These are phyloP conservation scores for Pantala flavescens DNA, from an alignment of 1,140 invertebrate genomes.

Conservation along the genomic window DNA sequence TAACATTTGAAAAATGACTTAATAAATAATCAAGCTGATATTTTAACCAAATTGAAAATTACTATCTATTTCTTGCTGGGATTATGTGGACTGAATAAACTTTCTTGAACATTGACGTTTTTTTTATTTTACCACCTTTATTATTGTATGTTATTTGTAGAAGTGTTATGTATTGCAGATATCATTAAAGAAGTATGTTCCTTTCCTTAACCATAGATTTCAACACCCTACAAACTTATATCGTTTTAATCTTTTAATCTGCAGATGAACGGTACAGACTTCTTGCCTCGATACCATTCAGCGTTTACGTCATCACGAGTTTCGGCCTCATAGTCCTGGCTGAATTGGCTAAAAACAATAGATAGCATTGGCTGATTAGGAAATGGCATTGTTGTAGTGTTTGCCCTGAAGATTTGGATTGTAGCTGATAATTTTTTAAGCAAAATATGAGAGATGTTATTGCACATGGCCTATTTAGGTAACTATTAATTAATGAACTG, in stretches of 20 bases:
- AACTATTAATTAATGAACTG: background rate
- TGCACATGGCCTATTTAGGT: conserved; percentile 1
- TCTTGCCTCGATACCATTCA: conserved; percentile 57
- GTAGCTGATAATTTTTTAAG: background rate
- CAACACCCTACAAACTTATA: too few relatives aligned
- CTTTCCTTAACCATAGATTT: too few relatives aligned
- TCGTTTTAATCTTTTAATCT: conserved; percentile 33
- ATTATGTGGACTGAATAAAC: too few relatives aligned
- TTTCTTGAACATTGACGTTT: too few relatives aligned
- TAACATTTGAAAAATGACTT: too few relatives aligned
- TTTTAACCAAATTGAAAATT: too few relatives aligned
- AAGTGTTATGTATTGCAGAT: too few relatives aligned
- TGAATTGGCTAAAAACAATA: conserved; percentile 21
- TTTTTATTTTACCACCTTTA: too few relatives aligned
- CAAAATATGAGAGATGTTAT: background rate
- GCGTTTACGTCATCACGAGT: conserved; percentile 51
- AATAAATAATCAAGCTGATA: too few relatives aligned
- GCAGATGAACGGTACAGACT: conserved; percentile 59
- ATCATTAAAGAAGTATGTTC: too few relatives aligned
- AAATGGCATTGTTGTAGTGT: background rate
- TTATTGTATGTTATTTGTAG: too few relatives aligned
- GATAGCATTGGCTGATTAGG: background rate
- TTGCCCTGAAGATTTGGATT: background rate
- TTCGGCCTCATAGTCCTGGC: conserved; percentile 48
- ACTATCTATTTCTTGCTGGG: too few relatives aligned